Base-by-base conservation (phyloP, 2,888 invertebrate genomes). In the Lithophane ornitopus region DNA sequence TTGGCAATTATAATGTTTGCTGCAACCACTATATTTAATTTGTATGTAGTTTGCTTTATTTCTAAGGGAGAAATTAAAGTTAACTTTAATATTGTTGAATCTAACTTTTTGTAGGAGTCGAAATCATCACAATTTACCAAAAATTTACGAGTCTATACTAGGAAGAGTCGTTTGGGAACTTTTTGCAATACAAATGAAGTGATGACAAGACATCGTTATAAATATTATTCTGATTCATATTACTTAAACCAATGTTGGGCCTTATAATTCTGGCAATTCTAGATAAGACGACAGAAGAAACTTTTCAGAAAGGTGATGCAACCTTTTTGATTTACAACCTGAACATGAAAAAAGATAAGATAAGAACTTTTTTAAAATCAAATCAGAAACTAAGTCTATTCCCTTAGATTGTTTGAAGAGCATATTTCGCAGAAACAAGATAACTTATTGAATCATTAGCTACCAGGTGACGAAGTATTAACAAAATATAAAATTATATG, bases 301-400 rank as follows among this genome's bases (percentile, higher is more conserved):
- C 41, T 76, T 67, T 49, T 78, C 28, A 46, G 54, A 76, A 78
- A 77, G 4, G 34, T 78, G 61, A 78, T 49, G 66, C 67, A 66
- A 26, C 19, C 0, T 49, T 62, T 75, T 44, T 78, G 6, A 67
- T 67, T 62, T 67, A 66, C 41, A 62, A 66, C 67, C 46, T n/a
- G 14, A 82, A 44, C 41, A 34, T 52, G 49, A 6, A 26, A 59
- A 78, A 56, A 79, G 19, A 77, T 66, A 58, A 79, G 28, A 68
- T 66, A 59, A 58, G 11, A 61, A 61, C 12, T 54, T 34, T 6
- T 28, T 14, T 6, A 67, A 46, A 26, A 65, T 52, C 28, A 34
- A 26, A 65, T 52, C 14, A 46, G 14, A 41, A 54, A 34, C 14
- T 14, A 58, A 12, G 34, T 19, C 16, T 46, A 58, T 58, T 65